Evolutionary conservation across 2,797 vertebrate species (phyloP).

Genomic region (Neoniphon sammara): DNA sequence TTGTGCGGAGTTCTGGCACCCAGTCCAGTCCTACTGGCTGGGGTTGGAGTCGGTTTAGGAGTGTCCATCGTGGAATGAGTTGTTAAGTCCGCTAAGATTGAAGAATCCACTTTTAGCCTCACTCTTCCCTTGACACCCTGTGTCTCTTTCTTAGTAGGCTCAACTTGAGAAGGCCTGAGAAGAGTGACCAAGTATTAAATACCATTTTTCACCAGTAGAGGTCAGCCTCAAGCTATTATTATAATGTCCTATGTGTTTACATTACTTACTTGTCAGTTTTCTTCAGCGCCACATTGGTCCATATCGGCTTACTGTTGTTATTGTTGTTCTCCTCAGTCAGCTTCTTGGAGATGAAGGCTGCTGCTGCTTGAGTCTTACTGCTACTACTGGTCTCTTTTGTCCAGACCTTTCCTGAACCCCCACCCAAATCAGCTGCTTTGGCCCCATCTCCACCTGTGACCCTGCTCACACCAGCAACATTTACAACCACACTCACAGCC

Average conservation of each 20-base stretch:
- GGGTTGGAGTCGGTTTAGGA: not conserved
- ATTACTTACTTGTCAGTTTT: constrained; percentile 67
- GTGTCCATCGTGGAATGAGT: not conserved
- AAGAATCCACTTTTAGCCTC: constrained; percentile 63
- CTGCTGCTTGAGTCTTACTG: constrained; percentile 61
- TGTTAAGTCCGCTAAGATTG: constrained; percentile 63
- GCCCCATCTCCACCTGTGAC: not conserved
- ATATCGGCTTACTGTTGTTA: constrained; percentile 55
- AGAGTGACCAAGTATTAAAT: constrained; percentile 7
- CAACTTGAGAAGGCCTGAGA: constrained; percentile 46
- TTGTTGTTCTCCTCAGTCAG: constrained; percentile 72
- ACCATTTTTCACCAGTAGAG: constrained; percentile 35
- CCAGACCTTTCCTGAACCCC: constrained; percentile 1
- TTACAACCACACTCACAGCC: constrained; percentile 48
- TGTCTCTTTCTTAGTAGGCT: constrained; percentile 61
- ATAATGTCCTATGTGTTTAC: not conserved
- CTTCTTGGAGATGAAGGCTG: constrained; percentile 80
- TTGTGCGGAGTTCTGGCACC: constrained; percentile 48
- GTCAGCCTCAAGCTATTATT: constrained; percentile 25
- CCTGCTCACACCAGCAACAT: constrained; percentile 12
- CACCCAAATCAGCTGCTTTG: constrained; percentile 16
- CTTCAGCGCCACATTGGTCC: constrained; percentile 44
- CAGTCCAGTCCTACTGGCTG: not conserved
- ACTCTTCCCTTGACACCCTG: constrained; percentile 38
- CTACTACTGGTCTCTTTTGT: constrained; percentile 17